Percentiles rank a stretch among this genome's conserved stretches.
Conservation (phyloP, 1,140 invertebrate genomes). For the Drosophila kepulauana region DNA sequence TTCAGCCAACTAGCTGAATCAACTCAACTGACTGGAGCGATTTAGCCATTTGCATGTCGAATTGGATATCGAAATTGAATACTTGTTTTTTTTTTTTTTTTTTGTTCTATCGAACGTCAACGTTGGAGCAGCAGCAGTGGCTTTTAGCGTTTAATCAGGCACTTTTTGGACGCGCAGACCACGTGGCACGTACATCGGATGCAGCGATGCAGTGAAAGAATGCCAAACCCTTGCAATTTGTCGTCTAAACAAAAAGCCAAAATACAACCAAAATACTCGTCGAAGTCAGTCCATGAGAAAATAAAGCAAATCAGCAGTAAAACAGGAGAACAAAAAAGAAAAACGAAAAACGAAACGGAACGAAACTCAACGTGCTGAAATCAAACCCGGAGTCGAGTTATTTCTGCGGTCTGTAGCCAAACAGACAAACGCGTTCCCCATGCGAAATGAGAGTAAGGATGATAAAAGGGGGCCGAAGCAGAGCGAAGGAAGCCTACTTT, state of each 20-base stretch:
- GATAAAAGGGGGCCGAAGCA: background rate
- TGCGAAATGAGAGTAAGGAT: conserved; percentile 58
- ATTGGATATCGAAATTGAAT: conserved; percentile 31
- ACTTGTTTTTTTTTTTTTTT: conserved; percentile 20
- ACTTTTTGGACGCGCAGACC: conserved; percentile 38
- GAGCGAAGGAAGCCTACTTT: background rate
- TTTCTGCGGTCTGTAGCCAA: conserved; percentile 48
- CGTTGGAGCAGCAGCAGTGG: background rate
- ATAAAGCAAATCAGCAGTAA: conserved; percentile 57
- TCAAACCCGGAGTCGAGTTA: conserved; percentile 49
- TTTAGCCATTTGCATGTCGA: conserved; percentile 60
- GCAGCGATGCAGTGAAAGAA: conserved; percentile 50
- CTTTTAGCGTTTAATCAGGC: conserved; percentile 52
- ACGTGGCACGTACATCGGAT: conserved; percentile 33
- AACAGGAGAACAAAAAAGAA: conserved; percentile 3
- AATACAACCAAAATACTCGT: conserved; percentile 52
- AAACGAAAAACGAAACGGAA: background rate
- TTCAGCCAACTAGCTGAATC: conserved; percentile 33
- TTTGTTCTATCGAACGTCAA: background rate
- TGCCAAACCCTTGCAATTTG: conserved; percentile 70
- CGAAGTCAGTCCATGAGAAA: conserved; percentile 8
- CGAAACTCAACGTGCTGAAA: conserved; percentile 63
- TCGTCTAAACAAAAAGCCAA: conserved; percentile 59
- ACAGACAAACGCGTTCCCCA: conserved; percentile 60
- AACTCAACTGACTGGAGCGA: conserved; percentile 39